Conservation (phyloP, 2,888 invertebrate genomes). For the Drosophila antonietae region DNA sequence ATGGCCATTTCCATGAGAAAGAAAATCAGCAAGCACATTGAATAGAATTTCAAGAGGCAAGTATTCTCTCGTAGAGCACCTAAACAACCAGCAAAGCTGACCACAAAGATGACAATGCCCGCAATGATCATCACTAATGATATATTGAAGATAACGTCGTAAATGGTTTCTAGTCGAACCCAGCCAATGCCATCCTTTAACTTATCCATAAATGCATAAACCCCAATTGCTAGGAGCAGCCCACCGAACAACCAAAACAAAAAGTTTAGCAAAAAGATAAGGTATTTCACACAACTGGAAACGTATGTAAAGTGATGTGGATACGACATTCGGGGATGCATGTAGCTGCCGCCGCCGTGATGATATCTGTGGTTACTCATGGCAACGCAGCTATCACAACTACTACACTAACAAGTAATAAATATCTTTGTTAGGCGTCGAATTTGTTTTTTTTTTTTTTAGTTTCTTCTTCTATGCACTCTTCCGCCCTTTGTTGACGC, state of each 20-base stretch:
- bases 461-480: constrained; percentile 41
- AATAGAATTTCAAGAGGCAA: constrained; percentile 95
- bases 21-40: constrained; percentile 93
- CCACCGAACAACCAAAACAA: constrained; percentile 93
- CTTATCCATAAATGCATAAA: constrained; percentile 97
- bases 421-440: constrained; percentile 8
- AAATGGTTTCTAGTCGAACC: constrained; percentile 92
- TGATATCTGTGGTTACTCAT: constrained; percentile 84
- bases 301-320: constrained; percentile 84
- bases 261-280: constrained; percentile 84
- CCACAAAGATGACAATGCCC: constrained; percentile 95
- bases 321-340: constrained; percentile 77
- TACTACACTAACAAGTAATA: constrained; percentile 2
- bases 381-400: constrained; percentile 15
- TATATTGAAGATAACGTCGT: constrained; percentile 95
- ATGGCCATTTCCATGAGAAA: constrained; percentile 96
- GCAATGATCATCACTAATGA: constrained; percentile 95
- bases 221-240: constrained; percentile 92
- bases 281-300: constrained; percentile 84
- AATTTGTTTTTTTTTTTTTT: constrained; percentile 12
- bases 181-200: constrained; percentile 93
- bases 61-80: constrained; percentile 93
- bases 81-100: constrained; percentile 97
- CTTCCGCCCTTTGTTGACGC: constrained; percentile 65
- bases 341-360: constrained; percentile 81